phyloP scores from a whole-genome alignment of 2,888 invertebrate species.

The Oscheius sp. region DNA sequence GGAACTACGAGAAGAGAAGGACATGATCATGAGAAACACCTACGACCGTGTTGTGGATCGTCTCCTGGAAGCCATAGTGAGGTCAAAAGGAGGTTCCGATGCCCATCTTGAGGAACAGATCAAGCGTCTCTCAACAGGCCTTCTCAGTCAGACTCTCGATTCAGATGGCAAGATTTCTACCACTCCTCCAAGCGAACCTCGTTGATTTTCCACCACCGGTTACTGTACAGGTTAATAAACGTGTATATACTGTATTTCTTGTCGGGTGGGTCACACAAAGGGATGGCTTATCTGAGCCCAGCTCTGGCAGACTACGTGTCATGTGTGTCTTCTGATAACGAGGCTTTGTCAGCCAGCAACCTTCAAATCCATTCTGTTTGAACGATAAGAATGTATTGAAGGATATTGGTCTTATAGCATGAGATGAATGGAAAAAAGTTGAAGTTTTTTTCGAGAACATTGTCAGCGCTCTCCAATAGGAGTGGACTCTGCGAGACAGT shows the following conservation, averaged over 20 bases:
- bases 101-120: not conserved
- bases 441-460: too few relatives aligned
- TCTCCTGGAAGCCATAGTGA: not conserved
- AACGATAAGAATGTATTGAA: too few relatives aligned
- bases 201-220: slow-evolving; percentile 6
- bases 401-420: too few relatives aligned
- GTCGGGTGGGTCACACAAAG: not conserved
- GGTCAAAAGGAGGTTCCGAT: not conserved
- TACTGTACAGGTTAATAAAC: slow-evolving; percentile 8
- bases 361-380: not conserved
- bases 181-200: slow-evolving; percentile 15
- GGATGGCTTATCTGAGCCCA: not conserved
- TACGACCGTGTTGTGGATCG: slow-evolving; percentile 1
- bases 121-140: not conserved
- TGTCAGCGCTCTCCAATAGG: too few relatives aligned
- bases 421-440: too few relatives aligned
- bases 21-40: not conserved
- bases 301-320: slow-evolving; percentile 4
- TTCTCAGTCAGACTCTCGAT: not conserved
- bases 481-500: too few relatives aligned
- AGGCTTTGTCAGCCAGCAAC: slow-evolving; percentile 4
- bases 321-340: slow-evolving; percentile 13
- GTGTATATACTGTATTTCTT: not conserved
- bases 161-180: not conserved
- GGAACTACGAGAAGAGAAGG: not conserved